phyloP scores from a whole-genome alignment of 2,888 invertebrate species.

The Cremastinae sp. region DNA sequence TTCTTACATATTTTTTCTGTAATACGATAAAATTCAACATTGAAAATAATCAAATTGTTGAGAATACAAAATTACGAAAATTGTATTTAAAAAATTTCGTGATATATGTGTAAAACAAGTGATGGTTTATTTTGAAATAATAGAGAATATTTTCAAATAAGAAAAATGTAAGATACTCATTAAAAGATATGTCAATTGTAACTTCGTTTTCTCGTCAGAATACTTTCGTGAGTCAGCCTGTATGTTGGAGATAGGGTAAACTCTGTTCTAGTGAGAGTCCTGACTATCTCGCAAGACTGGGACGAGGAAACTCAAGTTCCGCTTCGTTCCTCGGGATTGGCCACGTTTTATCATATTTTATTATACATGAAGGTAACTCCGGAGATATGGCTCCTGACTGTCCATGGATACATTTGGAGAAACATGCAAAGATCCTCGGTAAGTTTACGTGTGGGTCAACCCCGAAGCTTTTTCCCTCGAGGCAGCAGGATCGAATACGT shows the following conservation, averaged over 20 bases:
- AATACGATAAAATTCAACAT: too few species aligned
- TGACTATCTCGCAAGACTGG: constrained; percentile 53
- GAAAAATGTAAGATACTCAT: too few species aligned
- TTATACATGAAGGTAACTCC: constrained; percentile 70
- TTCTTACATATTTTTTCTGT: too few species aligned
- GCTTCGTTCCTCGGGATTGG: constrained; percentile 68
- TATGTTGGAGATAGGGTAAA: constrained; percentile 2
- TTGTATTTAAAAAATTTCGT: too few species aligned
- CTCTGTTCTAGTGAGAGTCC: constrained; percentile 26
- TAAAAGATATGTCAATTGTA: too few species aligned
- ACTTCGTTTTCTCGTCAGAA: too few species aligned
- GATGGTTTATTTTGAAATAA: too few species aligned
- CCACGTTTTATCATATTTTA: constrained; percentile 74
- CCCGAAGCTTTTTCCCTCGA: constrained; percentile 16
- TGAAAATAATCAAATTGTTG: too few species aligned
- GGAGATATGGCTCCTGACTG: constrained; percentile 43
- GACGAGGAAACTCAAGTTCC: constrained; percentile 65
- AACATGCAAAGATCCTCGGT: constrained; percentile 6
- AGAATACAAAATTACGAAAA: too few species aligned
- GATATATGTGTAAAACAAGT: too few species aligned
- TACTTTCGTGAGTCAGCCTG: background rate
- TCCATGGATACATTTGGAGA: background rate
- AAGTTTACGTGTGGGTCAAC: constrained; percentile 14
- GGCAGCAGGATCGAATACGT: constrained; percentile 40
- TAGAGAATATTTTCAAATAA: too few species aligned